Evolutionary conservation across 2,113 vertebrate genomes (phyloP).

Genomic region (Python bivittatus): DNA sequence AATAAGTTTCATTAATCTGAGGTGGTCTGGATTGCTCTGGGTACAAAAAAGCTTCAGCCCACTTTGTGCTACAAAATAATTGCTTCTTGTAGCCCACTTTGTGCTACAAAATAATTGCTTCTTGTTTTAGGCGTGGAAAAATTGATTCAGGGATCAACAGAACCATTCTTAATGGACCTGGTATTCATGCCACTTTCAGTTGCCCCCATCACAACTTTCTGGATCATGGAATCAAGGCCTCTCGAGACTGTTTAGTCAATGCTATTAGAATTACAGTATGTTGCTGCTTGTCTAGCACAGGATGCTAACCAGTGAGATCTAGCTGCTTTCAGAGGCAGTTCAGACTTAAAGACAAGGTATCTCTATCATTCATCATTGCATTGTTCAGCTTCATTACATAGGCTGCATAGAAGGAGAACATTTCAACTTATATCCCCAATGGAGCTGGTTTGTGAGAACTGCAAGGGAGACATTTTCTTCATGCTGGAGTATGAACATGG

Average conservation of each 20-base stretch:
- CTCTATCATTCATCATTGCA: neutral
- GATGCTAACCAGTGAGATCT: neutral
- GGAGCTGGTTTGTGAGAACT: neutral
- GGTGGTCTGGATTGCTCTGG: no score
- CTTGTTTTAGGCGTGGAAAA: neutral
- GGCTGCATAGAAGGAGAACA: neutral
- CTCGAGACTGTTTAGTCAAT: neutral
- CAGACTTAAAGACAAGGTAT: neutral
- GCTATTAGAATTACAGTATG: neutral
- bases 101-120: no score
- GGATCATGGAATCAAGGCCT: neutral
- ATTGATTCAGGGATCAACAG: neutral
- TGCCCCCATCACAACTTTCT: neutral
- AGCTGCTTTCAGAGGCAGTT: neutral
- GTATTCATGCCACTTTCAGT: neutral
- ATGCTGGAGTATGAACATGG: no score
- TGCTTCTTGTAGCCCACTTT: no score
- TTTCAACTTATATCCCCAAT: neutral
- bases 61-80: neutral
- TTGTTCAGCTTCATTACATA: neutral
- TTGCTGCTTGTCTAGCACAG: neutral
- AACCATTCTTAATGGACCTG: neutral
- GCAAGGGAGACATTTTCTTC: neutral
- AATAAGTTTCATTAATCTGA: neutral
- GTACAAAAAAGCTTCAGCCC: neutral